Percentiles rank a stretch among this genome's conserved stretches.
These are phyloP conservation scores for Melipona quadrifasciata DNA, from an alignment of 1,140 invertebrate species.

Conservation along the genomic window DNA sequence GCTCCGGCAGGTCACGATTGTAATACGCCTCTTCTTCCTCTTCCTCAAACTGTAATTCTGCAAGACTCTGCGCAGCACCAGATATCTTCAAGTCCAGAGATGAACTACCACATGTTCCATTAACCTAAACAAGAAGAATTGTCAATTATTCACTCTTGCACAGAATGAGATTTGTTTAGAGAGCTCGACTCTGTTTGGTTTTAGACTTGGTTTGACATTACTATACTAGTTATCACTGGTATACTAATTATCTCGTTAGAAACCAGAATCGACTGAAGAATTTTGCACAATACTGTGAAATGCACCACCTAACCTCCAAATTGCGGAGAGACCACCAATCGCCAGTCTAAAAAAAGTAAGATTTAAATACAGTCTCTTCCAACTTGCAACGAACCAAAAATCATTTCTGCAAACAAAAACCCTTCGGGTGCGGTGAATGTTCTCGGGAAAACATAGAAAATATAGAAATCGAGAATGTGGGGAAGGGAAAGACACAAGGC, in stretches of 20 bases:
- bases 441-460: no score
- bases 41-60: constrained; percentile 93
- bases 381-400: not conserved
- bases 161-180: not conserved
- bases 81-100: constrained; percentile 86
- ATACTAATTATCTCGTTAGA: not conserved
- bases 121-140: constrained; percentile 82
- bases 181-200: not conserved
- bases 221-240: not conserved
- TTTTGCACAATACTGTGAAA: constrained; percentile 34
- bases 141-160: not conserved
- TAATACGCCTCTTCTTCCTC: constrained; percentile 96
- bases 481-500: no score
- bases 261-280: not conserved
- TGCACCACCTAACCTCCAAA: constrained; percentile 35
- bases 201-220: not conserved
- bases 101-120: constrained; percentile 82
- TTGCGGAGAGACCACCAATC: not conserved
- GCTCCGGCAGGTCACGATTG: constrained; percentile 94
- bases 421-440: no score
- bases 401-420: not conserved
- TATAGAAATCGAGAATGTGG: not conserved
- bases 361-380: not conserved
- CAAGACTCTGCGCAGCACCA: constrained; percentile 87
- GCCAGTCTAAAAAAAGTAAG: not conserved